A percentile compares a stretch with the other conserved stretches of the same genome.
These are phyloP conservation scores for Phyllotis vaccarum DNA, from an alignment of 2,797 vertebrate genomes.

Conservation along the genomic window DNA sequence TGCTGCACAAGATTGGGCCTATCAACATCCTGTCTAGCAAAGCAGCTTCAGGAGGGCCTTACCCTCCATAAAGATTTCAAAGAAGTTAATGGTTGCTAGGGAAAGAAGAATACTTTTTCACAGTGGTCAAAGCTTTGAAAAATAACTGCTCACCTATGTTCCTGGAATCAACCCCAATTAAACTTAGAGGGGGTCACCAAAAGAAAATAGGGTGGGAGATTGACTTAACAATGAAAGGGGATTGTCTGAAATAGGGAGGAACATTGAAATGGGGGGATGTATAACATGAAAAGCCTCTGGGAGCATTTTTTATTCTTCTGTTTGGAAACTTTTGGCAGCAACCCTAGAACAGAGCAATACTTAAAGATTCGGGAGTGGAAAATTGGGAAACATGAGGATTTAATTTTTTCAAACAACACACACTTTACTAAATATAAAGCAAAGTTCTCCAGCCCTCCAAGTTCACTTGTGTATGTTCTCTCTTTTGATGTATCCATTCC, in stretches of 20 bases:
- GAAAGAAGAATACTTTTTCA: background rate
- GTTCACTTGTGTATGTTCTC: background rate
- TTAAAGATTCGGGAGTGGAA: background rate
- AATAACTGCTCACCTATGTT: background rate
- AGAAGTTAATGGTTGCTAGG: background rate
- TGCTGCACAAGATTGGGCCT: background rate
- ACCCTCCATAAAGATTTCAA: background rate
- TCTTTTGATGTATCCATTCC: background rate
- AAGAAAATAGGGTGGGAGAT: background rate
- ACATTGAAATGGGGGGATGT: too few species aligned
- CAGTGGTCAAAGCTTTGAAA: background rate
- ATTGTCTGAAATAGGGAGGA: background rate
- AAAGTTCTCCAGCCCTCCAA: background rate
- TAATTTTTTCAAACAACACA: constrained; percentile 33
- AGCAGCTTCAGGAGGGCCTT: background rate
- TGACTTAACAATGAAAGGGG: background rate
- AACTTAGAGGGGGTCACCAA: too few species aligned
- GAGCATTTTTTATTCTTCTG: too few species aligned
- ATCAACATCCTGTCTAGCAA: background rate
- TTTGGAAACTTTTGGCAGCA: background rate
- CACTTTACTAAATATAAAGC: constrained; percentile 20
- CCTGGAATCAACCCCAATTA: too few species aligned
- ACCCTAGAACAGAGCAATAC: background rate
- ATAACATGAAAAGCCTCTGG: too few species aligned
- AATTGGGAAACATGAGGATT: background rate